Conservation (phyloP, 2,113 vertebrate species). For the Steatornis caripensis region DNA sequence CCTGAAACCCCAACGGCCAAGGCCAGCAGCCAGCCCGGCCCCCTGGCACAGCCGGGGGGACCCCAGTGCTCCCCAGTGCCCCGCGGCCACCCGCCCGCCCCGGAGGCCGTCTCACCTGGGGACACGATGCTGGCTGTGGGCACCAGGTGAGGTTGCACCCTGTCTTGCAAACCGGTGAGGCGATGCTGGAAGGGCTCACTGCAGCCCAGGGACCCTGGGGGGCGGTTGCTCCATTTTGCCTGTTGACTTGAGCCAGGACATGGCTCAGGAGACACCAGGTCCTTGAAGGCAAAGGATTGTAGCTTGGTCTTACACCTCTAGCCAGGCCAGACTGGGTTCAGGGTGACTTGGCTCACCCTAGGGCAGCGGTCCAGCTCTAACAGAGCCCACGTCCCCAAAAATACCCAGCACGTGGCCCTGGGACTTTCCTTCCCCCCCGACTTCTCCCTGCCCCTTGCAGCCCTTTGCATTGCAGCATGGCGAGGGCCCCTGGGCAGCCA, state of each 20-base stretch:
- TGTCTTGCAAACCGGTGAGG: not conserved
- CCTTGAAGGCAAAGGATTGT: not conserved
- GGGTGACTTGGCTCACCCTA: not conserved
- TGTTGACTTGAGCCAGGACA: not conserved
- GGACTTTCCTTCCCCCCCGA: not conserved
- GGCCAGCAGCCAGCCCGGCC: not conserved
- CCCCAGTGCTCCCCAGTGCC: not conserved
- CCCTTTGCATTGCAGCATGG: not conserved
- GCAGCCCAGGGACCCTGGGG: not conserved
- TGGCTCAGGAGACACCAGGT: not conserved
- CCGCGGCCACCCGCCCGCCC: not conserved
- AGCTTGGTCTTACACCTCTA: not conserved
- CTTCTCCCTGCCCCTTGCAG: not conserved
- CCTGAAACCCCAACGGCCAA: not conserved
- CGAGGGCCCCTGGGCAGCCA: not conserved
- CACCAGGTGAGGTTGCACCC: not conserved
- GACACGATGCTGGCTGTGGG: fast-evolving
- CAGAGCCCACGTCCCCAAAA: fast-evolving
- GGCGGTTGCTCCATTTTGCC: not conserved
- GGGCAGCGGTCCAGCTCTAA: not conserved
- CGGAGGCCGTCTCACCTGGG: not conserved
- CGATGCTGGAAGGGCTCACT: not conserved
- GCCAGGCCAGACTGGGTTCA: not conserved
- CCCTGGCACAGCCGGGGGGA: not conserved
- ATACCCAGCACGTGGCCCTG: fast-evolving